These are phyloP conservation scores for Xiphophorus birchmanni DNA, from an alignment of 2,797 vertebrate species.

Conservation along the genomic window DNA sequence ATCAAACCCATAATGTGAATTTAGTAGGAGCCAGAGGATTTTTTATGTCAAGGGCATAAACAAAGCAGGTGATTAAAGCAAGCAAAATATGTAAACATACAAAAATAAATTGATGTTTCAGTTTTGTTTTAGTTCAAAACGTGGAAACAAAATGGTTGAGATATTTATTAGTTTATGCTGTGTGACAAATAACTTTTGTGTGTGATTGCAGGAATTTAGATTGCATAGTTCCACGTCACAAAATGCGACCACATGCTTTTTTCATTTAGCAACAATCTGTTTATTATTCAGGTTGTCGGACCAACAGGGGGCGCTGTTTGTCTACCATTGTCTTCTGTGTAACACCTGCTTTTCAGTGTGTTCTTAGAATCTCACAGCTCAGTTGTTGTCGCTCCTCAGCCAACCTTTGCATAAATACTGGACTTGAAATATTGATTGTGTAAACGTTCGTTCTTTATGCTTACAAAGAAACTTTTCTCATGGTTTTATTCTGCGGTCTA, in stretches of 20 bases:
- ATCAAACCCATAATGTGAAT: background rate
- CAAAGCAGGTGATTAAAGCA: background rate
- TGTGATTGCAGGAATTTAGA: background rate
- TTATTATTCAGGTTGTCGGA: background rate
- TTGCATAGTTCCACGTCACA: background rate
- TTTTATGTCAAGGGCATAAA: slow-evolving; percentile 2
- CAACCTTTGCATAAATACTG: slow-evolving; percentile 1
- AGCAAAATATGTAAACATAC: background rate
- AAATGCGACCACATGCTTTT: background rate
- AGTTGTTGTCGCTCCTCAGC: background rate
- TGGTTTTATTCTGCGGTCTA: slow-evolving; percentile 13
- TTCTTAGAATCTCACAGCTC: slow-evolving; percentile 5
- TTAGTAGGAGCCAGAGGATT: background rate
- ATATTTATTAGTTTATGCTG: background rate
- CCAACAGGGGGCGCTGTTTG: slow-evolving; percentile 68
- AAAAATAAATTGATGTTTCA: background rate
- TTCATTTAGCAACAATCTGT: background rate
- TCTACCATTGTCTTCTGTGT: background rate
- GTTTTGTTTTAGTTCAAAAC: background rate
- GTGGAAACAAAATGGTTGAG: background rate
- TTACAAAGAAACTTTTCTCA: slow-evolving; percentile 9
- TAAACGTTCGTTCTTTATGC: background rate
- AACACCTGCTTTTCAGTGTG: slow-evolving; percentile 12
- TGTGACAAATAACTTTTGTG: background rate
- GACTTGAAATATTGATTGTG: slow-evolving; percentile 18